phyloP scores from a whole-genome alignment of 2,888 invertebrate genomes.

The Petrolisthes manimaculis region DNA sequence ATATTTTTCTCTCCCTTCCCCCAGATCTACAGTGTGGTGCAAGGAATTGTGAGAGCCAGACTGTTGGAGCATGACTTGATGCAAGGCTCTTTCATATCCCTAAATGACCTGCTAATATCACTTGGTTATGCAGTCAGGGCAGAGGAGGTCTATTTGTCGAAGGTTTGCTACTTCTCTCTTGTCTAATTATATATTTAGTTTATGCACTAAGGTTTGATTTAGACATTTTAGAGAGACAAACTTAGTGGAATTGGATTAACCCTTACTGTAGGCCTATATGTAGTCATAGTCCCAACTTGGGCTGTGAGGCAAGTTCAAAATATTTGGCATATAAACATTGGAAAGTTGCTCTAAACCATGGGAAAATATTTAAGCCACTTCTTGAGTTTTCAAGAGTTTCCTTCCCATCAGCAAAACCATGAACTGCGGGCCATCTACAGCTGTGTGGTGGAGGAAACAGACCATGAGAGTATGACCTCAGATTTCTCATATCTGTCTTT shows the following conservation, averaged over 20 bases:
- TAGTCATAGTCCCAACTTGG: too few relatives aligned
- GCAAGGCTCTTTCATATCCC: constrained; percentile 68
- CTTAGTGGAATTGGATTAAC: too few relatives aligned
- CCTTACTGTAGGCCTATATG: too few relatives aligned
- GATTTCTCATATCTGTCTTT: constrained; percentile 34
- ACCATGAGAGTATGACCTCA: background rate
- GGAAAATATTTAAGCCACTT: too few relatives aligned
- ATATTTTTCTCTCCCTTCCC: background rate
- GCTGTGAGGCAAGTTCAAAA: background rate
- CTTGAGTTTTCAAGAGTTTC: background rate
- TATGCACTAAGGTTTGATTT: too few relatives aligned
- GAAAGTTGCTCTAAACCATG: background rate
- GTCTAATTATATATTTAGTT: too few relatives aligned
- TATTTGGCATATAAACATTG: background rate
- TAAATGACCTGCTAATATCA: constrained; percentile 78
- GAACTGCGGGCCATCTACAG: constrained; percentile 69
- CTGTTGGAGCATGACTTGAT: constrained; percentile 70
- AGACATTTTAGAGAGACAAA: too few relatives aligned
- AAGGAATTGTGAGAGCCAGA: constrained; percentile 79
- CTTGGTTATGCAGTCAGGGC: constrained; percentile 77
- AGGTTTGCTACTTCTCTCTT: constrained; percentile 68
- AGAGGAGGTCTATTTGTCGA: constrained; percentile 85
- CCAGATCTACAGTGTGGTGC: constrained; percentile 74
- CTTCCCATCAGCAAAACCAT: constrained; percentile 74
- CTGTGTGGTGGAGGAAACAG: constrained; percentile 20